Base-by-base conservation (phyloP, 2,888 invertebrate species). In the Campoplex nolae region DNA sequence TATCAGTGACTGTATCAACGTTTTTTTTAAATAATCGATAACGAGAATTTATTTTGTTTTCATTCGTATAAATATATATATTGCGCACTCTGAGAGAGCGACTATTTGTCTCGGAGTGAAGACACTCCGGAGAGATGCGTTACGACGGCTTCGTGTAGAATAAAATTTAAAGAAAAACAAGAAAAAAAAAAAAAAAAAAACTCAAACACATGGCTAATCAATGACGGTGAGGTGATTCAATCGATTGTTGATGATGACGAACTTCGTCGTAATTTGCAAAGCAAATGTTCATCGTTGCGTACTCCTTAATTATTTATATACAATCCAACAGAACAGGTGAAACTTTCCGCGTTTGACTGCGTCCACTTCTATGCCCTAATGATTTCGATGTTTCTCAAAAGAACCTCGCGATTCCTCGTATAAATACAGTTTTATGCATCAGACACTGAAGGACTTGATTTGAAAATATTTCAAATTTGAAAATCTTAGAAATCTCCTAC, bases 241-340 rank as follows among this genome's bases (percentile, higher is more conserved):
- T 82, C 67, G 32, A 82, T 82, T 78, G 23, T 56, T 38, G 3
- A 32, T 32, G n/a, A 62, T 70, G 74, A 73, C 54, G 65, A 35
- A 85, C 84, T 68, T 38, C 42, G 68, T 67, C 79, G 38, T 48
- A 23, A 77, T 77, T 81, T 77, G 81, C 77, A 81, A 85, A 67
- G 42, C 51, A 62, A 77, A 77, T 75, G 42, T 56, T 2, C 18
- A 23, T 54, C 18, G 48, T 62, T 32, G 35, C 51, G 16, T 35
- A 48, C 62, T 16, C 9, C 54, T 38, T 6, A 38, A 51, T 67
- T 62, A 51, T 67, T 62, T 62, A 23, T 62, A 79, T 42, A 42
- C 42, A n/a, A 74, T 80, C 51, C 23, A 35, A 62, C 54, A 78
- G 32, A 81, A 76, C 73, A 71, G 54, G 68, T 79, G 65, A 77